Evolutionary conservation across 2,113 vertebrate genomes (phyloP).

Genomic region (Bufo bufo): DNA sequence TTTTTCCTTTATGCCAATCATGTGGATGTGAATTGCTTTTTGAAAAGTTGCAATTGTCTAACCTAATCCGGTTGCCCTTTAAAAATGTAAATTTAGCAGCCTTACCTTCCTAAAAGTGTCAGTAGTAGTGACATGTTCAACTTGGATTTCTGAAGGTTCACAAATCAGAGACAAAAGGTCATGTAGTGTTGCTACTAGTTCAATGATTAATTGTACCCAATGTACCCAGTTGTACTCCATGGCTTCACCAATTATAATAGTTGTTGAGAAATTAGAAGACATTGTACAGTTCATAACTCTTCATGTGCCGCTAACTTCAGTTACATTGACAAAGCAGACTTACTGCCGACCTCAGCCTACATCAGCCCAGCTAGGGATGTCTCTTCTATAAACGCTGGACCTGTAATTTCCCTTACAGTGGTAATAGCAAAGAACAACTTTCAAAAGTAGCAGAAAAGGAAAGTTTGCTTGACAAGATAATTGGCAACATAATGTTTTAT

Average conservation of each 20-base stretch:
- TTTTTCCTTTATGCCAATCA: background rate
- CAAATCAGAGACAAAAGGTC: conserved; percentile 1
- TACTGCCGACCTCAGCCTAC: background rate
- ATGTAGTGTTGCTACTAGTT: background rate
- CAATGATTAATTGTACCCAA: background rate
- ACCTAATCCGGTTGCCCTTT: background rate
- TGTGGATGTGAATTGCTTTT: background rate
- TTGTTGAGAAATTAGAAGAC: background rate
- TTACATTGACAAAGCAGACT: conserved; percentile 8
- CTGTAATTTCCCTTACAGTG: background rate
- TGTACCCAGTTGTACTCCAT: background rate
- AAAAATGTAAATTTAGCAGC: background rate
- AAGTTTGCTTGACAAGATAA: conserved; percentile 6
- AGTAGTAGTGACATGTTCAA: background rate
- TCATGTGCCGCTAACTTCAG: background rate
- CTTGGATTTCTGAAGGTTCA: background rate
- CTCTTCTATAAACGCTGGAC: background rate
- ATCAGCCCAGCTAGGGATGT: background rate
- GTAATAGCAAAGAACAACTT: background rate
- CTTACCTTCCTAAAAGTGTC: background rate
- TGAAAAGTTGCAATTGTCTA: background rate
- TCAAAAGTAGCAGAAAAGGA: background rate
- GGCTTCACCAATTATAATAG: background rate
- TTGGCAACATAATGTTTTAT: conserved; percentile 13
- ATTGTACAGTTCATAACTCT: background rate